Percentiles rank a stretch among this genome's conserved stretches.
Conservation (phyloP, 2,888 invertebrate genomes). For the Heliconius ismenius region DNA sequence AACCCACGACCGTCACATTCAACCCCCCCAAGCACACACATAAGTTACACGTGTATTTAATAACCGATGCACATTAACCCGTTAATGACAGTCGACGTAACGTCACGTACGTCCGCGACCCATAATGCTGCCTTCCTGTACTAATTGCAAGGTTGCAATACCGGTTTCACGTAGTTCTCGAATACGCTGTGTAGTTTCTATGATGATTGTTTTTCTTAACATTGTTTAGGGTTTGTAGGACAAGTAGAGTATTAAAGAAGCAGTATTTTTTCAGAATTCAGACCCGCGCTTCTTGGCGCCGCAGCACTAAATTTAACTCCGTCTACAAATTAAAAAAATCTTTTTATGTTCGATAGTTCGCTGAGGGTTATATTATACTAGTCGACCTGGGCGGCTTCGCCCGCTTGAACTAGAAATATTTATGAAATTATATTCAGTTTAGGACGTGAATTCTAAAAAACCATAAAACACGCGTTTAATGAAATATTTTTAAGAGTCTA, state of each 20-base stretch:
- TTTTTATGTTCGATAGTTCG: no score
- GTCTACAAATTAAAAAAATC: no score
- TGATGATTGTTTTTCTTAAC: neutral
- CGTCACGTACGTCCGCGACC: neutral
- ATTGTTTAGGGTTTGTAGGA: neutral
- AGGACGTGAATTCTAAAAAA: no score
- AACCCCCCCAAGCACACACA: neutral
- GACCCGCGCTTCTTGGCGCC: neutral
- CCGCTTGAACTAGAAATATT: no score
- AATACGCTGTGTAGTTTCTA: neutral
- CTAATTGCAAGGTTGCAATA: constrained; percentile 14
- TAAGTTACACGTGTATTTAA: neutral
- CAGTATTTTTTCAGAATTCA: neutral
- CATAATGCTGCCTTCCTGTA: constrained; percentile 19
- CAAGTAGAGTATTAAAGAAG: neutral
- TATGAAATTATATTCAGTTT: no score
- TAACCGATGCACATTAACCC: neutral
- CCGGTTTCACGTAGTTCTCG: neutral
- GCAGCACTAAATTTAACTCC: no score
- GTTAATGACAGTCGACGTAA: neutral
- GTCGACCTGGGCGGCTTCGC: no score
- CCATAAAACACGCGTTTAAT: no score
- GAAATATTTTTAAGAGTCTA: no score
- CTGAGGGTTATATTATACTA: no score
- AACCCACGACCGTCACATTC: neutral